Evolutionary conservation across 2,797 vertebrate genomes (phyloP).

Genomic region (Vipera ursinii): DNA sequence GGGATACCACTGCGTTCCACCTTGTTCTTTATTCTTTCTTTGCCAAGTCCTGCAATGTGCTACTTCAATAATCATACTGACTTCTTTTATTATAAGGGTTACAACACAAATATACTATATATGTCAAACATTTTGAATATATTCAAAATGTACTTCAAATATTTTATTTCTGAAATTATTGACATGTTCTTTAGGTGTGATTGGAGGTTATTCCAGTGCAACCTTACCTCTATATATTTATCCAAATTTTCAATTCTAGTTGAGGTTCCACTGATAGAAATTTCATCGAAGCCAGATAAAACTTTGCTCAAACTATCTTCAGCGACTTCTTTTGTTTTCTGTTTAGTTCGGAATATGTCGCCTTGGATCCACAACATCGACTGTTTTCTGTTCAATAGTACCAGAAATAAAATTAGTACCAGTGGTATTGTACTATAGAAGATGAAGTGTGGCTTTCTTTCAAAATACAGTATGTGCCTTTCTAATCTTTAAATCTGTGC

Average conservation of each 20-base stretch:
- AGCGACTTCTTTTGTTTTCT: conserved; percentile 70
- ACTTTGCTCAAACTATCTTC: conserved; percentile 78
- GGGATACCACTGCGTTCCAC: background rate
- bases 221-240: conserved; percentile 78
- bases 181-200: background rate
- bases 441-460: background rate
- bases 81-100: background rate
- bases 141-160: background rate
- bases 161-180: background rate
- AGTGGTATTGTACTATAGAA: background rate
- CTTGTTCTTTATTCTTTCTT: background rate
- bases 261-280: conserved; percentile 76
- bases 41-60: background rate
- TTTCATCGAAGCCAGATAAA: conserved; percentile 81
- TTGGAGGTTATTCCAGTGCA: background rate
- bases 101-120: background rate
- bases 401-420: background rate
- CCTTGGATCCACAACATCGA: conserved; percentile 84
- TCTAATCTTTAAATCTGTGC: background rate
- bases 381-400: conserved; percentile 81
- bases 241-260: conserved; percentile 71
- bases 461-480: background rate
- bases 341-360: conserved; percentile 79
- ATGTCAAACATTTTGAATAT: background rate
- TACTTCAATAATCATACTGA: background rate